Evolutionary conservation across 2,797 vertebrate species (phyloP).

Genomic region (Sebastes vulpes): DNA sequence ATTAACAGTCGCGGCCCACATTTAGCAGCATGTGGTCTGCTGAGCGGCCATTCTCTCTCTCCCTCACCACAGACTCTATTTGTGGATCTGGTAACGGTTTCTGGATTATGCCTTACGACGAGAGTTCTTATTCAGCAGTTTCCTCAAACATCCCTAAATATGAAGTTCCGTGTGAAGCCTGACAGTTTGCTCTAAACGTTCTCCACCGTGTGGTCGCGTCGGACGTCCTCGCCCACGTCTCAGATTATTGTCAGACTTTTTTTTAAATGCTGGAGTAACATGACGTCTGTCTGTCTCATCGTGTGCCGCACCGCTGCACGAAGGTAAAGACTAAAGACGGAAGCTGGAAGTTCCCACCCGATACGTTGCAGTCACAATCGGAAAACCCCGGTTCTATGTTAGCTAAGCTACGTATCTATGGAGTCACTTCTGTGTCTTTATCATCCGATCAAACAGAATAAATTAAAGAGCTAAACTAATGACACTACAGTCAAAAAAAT

Average conservation of each 20-base stretch:
- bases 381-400: neutral
- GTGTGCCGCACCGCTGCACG: neutral
- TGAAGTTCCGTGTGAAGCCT: slow-evolving; percentile 21
- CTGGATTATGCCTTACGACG: slow-evolving; percentile 48
- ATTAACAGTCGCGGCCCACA: slow-evolving; percentile 7
- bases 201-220: neutral
- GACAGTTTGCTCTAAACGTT: slow-evolving; percentile 10
- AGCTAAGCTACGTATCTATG: neutral
- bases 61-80: slow-evolving; percentile 35
- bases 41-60: slow-evolving; percentile 5
- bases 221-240: neutral
- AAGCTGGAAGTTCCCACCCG: slow-evolving; percentile 20
- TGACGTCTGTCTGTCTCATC: neutral
- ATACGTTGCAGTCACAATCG: neutral
- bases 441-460: too few relatives aligned
- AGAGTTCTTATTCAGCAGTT: slow-evolving; percentile 42
- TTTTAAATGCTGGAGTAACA: slow-evolving; percentile 9
- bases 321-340: neutral
- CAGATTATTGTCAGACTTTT: neutral
- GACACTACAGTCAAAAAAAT: too few relatives aligned
- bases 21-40: slow-evolving; percentile 21
- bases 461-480: too few relatives aligned
- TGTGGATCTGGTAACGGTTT: slow-evolving; percentile 39
- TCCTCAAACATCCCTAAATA: slow-evolving; percentile 43
- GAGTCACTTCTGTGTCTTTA: too few relatives aligned